Conservation (phyloP, 2,113 vertebrate species). For the Burhinus bistriatus region DNA sequence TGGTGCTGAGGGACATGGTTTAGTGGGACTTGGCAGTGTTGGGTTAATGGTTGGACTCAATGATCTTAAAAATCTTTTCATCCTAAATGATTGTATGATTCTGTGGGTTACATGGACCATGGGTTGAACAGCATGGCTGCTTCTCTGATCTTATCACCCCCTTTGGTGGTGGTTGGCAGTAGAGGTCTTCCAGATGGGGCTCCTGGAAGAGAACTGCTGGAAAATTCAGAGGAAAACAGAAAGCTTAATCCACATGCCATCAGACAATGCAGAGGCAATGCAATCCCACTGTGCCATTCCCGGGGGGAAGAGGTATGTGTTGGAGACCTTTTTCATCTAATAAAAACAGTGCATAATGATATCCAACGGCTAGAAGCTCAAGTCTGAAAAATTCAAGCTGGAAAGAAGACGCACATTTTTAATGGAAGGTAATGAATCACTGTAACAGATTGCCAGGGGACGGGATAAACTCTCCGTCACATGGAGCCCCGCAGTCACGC, state of each 20-base stretch:
- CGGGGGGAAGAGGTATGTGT: not conserved
- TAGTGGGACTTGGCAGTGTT: not conserved
- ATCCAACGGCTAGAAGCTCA: not conserved
- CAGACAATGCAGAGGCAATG: not conserved
- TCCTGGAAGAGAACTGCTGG: not conserved
- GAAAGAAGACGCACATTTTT: not conserved
- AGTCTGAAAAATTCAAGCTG: not conserved
- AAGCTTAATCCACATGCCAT: not conserved
- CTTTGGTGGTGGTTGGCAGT: not conserved
- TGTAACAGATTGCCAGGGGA: not conserved
- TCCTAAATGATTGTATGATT: not conserved
- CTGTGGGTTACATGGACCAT: accelerated
- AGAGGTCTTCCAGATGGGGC: not conserved
- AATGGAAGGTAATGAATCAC: accelerated
- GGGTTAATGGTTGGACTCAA: not conserved
- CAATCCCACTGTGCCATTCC: not conserved
- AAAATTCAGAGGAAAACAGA: not conserved
- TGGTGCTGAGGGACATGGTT: not conserved
- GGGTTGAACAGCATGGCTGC: not conserved
- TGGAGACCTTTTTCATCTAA: not conserved
- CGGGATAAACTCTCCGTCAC: not conserved
- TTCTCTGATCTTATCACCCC: not conserved
- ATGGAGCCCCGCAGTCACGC: accelerated
- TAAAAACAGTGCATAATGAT: not conserved
- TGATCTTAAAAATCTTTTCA: not conserved